Evolutionary conservation across 2,888 invertebrate genomes (phyloP).

Genomic region (Tenthredo scrophulariae): DNA sequence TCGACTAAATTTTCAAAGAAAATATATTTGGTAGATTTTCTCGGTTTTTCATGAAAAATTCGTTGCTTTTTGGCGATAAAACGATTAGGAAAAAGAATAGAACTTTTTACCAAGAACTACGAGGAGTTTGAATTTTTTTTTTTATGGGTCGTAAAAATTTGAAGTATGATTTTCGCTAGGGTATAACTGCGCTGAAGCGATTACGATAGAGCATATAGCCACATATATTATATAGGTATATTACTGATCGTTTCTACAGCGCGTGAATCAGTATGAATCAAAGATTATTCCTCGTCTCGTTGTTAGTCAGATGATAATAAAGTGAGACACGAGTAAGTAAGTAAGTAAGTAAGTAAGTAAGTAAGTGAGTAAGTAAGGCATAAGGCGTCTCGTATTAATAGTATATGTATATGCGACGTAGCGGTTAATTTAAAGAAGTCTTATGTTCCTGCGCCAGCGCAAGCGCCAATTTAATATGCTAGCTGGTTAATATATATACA

Average conservation of each 20-base stretch:
- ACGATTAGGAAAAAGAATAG: no score
- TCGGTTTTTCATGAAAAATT: no score
- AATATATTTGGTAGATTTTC: no score
- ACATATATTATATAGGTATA: background rate
- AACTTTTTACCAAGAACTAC: no score
- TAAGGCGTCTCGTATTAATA: no score
- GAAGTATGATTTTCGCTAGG: no score
- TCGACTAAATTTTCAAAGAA: no score
- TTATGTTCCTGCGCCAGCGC: background rate
- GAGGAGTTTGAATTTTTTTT: no score
- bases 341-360: background rate
- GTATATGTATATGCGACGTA: background rate
- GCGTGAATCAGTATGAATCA: constrained; percentile 27
- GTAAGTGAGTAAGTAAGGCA: no score
- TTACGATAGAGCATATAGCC: background rate
- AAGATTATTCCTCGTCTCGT: constrained; percentile 5
- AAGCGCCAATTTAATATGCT: constrained; percentile 18
- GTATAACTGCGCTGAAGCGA: background rate
- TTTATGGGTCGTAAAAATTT: no score
- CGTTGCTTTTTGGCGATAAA: no score
- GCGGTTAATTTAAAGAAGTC: constrained; percentile 22
- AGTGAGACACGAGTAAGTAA: background rate
- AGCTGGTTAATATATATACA: background rate
- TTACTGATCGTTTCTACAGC: background rate
- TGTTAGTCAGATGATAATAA: constrained; percentile 23